Evolutionary conservation across 2,797 vertebrate genomes (phyloP).

Genomic region (Lutjanus argentimaculatus): DNA sequence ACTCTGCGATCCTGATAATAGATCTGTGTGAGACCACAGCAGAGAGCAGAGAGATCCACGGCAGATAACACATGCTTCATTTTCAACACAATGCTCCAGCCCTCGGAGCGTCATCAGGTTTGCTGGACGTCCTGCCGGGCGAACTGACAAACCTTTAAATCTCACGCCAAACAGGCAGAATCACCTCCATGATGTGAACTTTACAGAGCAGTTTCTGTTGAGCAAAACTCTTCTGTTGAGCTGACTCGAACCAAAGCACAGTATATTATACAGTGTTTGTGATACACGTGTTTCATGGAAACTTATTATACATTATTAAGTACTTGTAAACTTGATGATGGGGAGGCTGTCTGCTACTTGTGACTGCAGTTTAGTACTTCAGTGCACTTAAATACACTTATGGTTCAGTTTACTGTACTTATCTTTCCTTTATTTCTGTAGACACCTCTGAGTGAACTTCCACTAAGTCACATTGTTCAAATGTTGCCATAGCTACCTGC

Average conservation of each 20-base stretch:
- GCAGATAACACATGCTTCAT: conserved; percentile 43
- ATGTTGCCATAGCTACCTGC: conserved; percentile 15
- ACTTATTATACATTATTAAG: neutral
- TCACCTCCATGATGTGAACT: neutral
- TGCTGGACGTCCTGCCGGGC: neutral
- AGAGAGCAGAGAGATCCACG: conserved; percentile 27
- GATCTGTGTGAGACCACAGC: conserved; percentile 40
- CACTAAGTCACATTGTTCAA: neutral
- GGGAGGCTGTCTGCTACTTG: too few relatives aligned
- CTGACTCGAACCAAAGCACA: too few relatives aligned
- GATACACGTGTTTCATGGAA: neutral
- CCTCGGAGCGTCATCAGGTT: neutral
- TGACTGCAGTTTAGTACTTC: too few relatives aligned
- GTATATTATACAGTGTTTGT: too few relatives aligned
- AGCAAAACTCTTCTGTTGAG: neutral
- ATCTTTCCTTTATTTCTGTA: neutral
- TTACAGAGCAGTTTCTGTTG: neutral
- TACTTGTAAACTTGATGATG: too few relatives aligned
- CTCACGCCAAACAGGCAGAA: conserved; percentile 2
- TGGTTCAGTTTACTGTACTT: conserved; percentile 1
- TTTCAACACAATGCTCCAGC: conserved; percentile 10
- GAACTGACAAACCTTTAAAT: neutral
- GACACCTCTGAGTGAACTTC: neutral
- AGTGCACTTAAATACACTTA: neutral
- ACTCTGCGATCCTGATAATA: conserved; percentile 56